Percentiles rank a stretch among this genome's conserved stretches.
Evolutionary conservation across 2,797 vertebrate genomes (phyloP).

Genomic region (Holocentrus rufus): DNA sequence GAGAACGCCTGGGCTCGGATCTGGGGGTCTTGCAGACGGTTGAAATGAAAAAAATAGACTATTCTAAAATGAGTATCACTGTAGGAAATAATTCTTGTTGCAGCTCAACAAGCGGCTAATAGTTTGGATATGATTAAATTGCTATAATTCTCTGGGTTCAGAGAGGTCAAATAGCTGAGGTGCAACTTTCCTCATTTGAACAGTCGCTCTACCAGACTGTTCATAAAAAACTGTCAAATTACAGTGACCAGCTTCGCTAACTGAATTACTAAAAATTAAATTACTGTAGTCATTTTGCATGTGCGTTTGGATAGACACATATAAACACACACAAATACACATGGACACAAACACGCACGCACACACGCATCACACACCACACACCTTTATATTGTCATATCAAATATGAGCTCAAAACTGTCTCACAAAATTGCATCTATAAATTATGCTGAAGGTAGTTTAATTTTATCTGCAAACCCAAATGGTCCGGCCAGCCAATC

Average conservation of each 20-base stretch:
- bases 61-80: slow-evolving; percentile 17
- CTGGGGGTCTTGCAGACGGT: neutral
- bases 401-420: slow-evolving; percentile 68
- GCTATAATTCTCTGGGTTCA: neutral
- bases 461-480: slow-evolving; percentile 79
- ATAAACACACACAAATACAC: slow-evolving; percentile 3
- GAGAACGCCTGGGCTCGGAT: neutral
- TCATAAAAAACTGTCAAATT: neutral
- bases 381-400: slow-evolving; percentile 58
- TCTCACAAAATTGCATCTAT: slow-evolving; percentile 77
- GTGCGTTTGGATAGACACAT: slow-evolving; percentile 18
- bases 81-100: slow-evolving; percentile 45
- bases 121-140: too few species aligned
- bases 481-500: slow-evolving; percentile 76
- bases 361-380: slow-evolving; percentile 29
- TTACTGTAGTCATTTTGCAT: slow-evolving; percentile 44
- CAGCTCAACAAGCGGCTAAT: slow-evolving; percentile 28
- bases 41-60: slow-evolving; percentile 40
- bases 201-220: slow-evolving; percentile 16
- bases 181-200: slow-evolving; percentile 23
- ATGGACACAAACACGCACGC: slow-evolving; percentile 18
- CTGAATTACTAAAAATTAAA: neutral
- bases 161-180: slow-evolving; percentile 14
- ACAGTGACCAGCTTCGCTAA: neutral
- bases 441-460: slow-evolving; percentile 80